Conservation (phyloP, 2,797 vertebrate genomes). For the Bradypodion pumilum region DNA sequence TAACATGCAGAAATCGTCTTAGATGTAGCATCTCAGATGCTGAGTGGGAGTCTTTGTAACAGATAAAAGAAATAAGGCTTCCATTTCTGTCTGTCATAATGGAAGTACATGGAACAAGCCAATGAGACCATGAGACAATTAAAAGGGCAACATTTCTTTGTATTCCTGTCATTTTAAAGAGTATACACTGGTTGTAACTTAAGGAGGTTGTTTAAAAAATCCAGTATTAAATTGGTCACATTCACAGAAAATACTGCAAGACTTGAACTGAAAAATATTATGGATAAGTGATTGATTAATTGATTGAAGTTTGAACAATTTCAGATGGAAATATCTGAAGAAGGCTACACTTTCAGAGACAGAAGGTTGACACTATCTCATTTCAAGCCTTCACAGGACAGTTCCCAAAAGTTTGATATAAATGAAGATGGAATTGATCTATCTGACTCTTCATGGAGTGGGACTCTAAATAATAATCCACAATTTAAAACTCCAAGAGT, state of each 20-base stretch:
- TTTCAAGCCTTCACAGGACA: not conserved
- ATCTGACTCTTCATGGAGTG: not conserved
- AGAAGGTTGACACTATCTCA: not conserved
- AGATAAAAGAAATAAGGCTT: not conserved
- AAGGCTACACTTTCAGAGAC: not conserved
- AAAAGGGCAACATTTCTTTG: not conserved
- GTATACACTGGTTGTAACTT: not conserved
- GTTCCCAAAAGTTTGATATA: not conserved
- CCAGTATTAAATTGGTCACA: not conserved
- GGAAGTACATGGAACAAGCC: not conserved
- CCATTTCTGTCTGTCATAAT: not conserved
- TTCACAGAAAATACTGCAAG: not conserved
- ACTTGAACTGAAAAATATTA: not conserved
- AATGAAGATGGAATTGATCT: not conserved
- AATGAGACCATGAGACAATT: not conserved
- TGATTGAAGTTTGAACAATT: not conserved
- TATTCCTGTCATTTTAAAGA: no score
- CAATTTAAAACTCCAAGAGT: no score
- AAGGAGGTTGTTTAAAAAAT: not conserved
- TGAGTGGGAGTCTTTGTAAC: not conserved
- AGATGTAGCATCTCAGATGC: conserved; percentile 23
- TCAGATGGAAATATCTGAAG: not conserved
- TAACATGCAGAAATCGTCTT: conserved; percentile 26
- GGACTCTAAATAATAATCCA: no score
- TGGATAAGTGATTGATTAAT: not conserved